These are phyloP conservation scores for Allophyes oxyacanthae DNA, from an alignment of 2,888 invertebrate genomes.

Conservation along the genomic window DNA sequence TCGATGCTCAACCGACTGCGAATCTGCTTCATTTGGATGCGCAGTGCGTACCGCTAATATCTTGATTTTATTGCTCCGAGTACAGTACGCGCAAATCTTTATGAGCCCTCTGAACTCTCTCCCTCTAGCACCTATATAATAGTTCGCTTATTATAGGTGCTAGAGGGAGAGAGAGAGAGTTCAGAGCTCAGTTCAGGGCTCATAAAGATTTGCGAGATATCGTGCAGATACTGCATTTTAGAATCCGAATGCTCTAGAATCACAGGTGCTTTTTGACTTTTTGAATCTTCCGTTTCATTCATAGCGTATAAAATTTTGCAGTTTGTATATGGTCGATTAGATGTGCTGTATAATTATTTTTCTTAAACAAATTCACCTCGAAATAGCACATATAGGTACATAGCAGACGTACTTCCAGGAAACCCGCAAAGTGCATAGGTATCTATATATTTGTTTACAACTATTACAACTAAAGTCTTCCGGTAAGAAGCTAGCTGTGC, in stretches of 20 bases:
- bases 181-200: no score
- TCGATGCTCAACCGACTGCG: constrained; percentile 7
- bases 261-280: constrained; percentile 19
- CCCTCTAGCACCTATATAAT: no score
- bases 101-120: no score
- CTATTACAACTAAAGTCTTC: constrained; percentile 3
- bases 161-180: no score
- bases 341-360: constrained; percentile 18
- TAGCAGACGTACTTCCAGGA: constrained; percentile 17
- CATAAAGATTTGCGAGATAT: no score
- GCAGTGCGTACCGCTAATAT: no score
- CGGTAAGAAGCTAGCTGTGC: neutral
- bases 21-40: neutral
- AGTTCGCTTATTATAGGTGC: no score
- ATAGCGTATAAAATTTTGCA: constrained; percentile 21
- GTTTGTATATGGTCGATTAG: constrained; percentile 2
- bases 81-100: no score
- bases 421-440: neutral
- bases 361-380: constrained; percentile 6
- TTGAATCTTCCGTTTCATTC: neutral
- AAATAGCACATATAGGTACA: constrained; percentile 14
- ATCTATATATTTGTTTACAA: constrained; percentile 1
- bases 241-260: neutral
- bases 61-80: no score
- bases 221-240: no score